Base-by-base conservation (phyloP, 2,113 vertebrate genomes). In the Bubo blakistoni region DNA sequence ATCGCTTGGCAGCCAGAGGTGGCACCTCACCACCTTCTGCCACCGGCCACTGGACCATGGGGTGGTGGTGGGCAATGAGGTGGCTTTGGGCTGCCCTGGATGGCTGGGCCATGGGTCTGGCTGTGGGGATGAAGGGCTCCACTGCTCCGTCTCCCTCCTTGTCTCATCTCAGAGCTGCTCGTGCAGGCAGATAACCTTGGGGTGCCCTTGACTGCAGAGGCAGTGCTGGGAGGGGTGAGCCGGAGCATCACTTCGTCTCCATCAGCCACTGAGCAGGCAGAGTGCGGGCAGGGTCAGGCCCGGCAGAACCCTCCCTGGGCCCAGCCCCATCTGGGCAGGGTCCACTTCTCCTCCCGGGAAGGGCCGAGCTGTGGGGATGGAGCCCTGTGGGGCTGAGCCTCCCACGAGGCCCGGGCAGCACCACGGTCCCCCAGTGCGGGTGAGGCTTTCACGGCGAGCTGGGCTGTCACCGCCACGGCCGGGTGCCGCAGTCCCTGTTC, bases 31-130 rank as follows among this genome's bases (percentile, higher is more conserved):
- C 27, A 4, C 2, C 1, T 67, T n/a, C 46, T 74, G 54, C 36
- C 12, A 25, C n/a, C 1, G 2, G 40, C 26, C 29, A 12, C 40
- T 16, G 47, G 62, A 24, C 69, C 0, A 2, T 0, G 1, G 76
- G 10, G 6, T 40, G 8, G 8, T 47, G 77, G 9, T 84, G 36
- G 49, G 69, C 46, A 30, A 4, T 9, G 27, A 32, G 34, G 20
- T 91, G 30, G 26, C 16, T 57, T 73, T 81, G 73, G 69, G 7
- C 32, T 49, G 52, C 44, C 65, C 25, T 27, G 11, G 10, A 18
- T 47, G 55, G 24, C 63, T 57, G 57, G 52, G n/a, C 18, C 13
- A 26, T 1, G 1, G 40, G 36, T 36, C 51, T 86, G 87, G 34
- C 30, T 26, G 4, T 49, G 34, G 66, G 29, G 12, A 7, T 20